A percentile compares a stretch with the other conserved stretches of the same genome.
These are phyloP conservation scores for Cherax destructor DNA, from an alignment of 1,140 invertebrate species.

Conservation along the genomic window DNA sequence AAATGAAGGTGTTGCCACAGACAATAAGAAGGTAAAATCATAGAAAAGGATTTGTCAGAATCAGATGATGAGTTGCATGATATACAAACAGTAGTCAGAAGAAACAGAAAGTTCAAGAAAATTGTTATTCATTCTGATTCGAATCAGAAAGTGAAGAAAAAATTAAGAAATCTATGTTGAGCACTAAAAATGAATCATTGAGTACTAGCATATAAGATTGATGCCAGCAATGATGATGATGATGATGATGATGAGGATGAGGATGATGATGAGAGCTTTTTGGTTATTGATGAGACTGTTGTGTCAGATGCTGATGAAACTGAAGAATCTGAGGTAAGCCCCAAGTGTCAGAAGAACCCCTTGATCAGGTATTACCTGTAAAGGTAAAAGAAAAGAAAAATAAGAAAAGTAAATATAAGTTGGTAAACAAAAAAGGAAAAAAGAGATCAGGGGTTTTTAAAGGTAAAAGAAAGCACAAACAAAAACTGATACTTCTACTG, in stretches of 20 bases:
- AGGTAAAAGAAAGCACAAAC: conserved; percentile 36
- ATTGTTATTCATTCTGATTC: conserved; percentile 54
- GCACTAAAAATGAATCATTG: background rate
- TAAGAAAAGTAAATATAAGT: background rate
- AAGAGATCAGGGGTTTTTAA: conserved; percentile 9
- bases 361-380: background rate
- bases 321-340: conserved; percentile 51
- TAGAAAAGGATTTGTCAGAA: conserved; percentile 45
- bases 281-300: conserved; percentile 60
- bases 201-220: background rate
- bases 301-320: conserved; percentile 38
- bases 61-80: conserved; percentile 43
- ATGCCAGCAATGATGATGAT: background rate
- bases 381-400: conserved; percentile 20
- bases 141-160: conserved; percentile 41
- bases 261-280: conserved; percentile 49
- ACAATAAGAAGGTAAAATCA: background rate
- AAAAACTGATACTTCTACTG: conserved; percentile 2
- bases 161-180: background rate
- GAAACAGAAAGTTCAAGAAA: conserved; percentile 53
- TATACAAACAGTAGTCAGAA: conserved; percentile 4
- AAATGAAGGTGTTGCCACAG: background rate
- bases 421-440: conserved; percentile 14
- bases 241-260: conserved; percentile 43
- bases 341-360: conserved; percentile 36